Base-by-base conservation (phyloP, 2,113 vertebrate species). In the Leptosomus discolor region DNA sequence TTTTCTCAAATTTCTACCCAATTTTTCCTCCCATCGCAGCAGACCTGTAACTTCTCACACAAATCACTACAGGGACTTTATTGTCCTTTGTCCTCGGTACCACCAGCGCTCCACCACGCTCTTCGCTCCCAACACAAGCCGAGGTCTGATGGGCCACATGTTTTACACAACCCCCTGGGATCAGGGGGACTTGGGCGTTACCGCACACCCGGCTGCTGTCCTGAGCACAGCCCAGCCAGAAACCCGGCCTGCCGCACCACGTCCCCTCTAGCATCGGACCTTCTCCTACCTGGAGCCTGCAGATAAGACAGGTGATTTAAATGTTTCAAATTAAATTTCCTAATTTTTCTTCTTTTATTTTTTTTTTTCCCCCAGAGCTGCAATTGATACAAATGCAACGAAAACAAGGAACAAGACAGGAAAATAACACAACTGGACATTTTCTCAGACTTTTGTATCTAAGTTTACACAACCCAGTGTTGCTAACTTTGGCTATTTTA, bases 61-160 rank as follows among this genome's bases (percentile, higher is more conserved):
- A 22, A 46, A 75, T 7, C 24, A 13, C 61, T 32, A 26, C 84
- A 63, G n/a, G 85, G 51, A 11, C 12, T 61, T 71, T 5, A 41
- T 2, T 26, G 26, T 78, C 92, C 71, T 80, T 73, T n/a, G 39
- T 73, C 64, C 70, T 26, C 2, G 15, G 75, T 67, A 20, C 20
- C 43, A 24, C 9, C 56, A 81, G 63, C 45, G 0, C 30, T 37
- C 8, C 5, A 37, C 37, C 8, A 16, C 1, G 16, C 83, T 37
- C 61, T 34, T 82, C 50, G 8, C 46, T 37, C 46, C 61, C 75
- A 14, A 0, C 68, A 9, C 0, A 0, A 50, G 27, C 15, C 14
- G 46, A 56, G 34, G 11, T 27, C 80, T 60, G 61, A 2, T 2
- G 2, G 3, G 21, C 19, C 19, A 0, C 2, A 3, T 3, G 3